Base-by-base conservation (phyloP, 2,888 invertebrate species). In the Caenorhabditis afra region DNA sequence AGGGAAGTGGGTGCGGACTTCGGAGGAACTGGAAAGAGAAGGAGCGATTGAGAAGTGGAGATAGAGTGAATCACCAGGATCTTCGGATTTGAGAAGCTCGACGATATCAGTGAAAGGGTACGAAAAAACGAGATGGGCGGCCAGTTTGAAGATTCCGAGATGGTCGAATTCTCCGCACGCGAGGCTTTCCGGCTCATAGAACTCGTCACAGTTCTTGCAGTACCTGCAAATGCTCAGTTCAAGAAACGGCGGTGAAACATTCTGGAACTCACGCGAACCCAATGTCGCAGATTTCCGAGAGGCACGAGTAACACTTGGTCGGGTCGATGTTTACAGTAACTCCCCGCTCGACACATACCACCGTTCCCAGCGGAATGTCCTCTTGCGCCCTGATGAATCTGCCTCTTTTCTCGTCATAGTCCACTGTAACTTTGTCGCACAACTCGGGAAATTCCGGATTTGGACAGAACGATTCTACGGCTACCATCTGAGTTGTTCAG, bases 341-440 rank as follows among this genome's bases (percentile, higher is more conserved):
- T 23, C 83, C 83, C n/a, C 64, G 18, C 37, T 83, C 83, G 2
- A 75, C 61, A 16, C 81, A 81, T 16, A 83, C 73, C 1, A 83
- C 79, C 3, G 62, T 67, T 52, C 83, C 83, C 0, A 45, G 11
- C 8, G 81, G 81, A 11, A 83, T 61, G 39, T 81, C 55, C 18
- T 70, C 58, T 29, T 16, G 37, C 3, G 79, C 82, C 44, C 70
- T 41, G 0, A 82, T 41, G 49, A 52, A 76, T 37, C 82, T 20
- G 3, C 82, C 82, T 29, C 74, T 55, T 41, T 47, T 64, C 1
- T 20, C 12, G 57, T 81, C 76, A n/a, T 57, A 75, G 8, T 18
- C 73, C 0, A 83, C 62, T 20, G 61, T 64, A 0, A 83, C 76
- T 11, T 65, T 62, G 18, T 55, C 35, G 37, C 65, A 77, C 2